These are phyloP conservation scores for Apis laboriosa DNA, from an alignment of 1,140 invertebrate species.

Conservation along the genomic window DNA sequence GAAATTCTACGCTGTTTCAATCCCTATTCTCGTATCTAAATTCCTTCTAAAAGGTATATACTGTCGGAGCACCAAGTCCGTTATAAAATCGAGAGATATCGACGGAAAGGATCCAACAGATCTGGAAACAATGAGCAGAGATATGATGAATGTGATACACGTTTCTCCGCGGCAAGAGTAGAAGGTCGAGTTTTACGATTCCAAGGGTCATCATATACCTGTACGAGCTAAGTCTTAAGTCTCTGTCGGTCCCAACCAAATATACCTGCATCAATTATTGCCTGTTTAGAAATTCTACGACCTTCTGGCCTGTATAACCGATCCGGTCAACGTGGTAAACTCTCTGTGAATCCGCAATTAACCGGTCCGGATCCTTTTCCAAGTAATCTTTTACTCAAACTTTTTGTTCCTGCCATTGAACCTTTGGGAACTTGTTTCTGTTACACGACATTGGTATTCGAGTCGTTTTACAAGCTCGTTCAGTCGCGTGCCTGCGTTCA, in stretches of 20 bases:
- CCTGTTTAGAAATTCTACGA: slow-evolving; percentile 17
- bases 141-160: neutral
- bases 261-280: slow-evolving; percentile 13
- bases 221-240: neutral
- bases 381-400: neutral
- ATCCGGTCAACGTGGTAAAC: neutral
- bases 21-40: neutral
- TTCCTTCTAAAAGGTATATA: no score
- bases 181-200: neutral
- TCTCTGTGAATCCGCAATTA: slow-evolving; percentile 1
- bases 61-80: no score
- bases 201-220: neutral
- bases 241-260: neutral
- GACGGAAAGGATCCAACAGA: neutral
- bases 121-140: neutral
- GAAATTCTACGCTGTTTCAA: neutral
- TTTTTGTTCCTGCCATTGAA: neutral
- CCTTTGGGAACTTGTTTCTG: neutral
- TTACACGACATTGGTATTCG: neutral
- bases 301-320: neutral
- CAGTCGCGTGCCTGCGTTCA: neutral
- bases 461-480: neutral
- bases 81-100: neutral
- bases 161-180: neutral
- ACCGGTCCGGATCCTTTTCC: no score